A percentile compares a stretch with the other conserved stretches of the same genome.
Evolutionary conservation across 2,797 vertebrate genomes (phyloP).

Genomic region (Rallus crepitans): DNA sequence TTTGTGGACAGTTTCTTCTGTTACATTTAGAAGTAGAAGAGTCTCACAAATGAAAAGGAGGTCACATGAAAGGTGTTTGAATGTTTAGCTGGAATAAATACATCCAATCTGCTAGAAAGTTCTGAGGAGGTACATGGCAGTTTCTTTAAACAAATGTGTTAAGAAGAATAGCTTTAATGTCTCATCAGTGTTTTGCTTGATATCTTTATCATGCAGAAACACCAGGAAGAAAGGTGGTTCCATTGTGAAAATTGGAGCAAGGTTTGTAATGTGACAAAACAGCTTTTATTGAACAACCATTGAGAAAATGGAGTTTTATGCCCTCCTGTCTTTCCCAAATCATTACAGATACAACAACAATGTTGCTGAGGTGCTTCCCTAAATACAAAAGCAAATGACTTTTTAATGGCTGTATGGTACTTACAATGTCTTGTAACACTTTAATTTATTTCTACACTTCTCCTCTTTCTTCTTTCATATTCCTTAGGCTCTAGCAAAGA

Average conservation of each 20-base stretch:
- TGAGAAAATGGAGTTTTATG: background rate
- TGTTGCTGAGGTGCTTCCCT: background rate
- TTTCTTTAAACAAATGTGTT: background rate
- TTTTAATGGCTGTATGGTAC: background rate
- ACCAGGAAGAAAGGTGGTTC: background rate
- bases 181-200: background rate
- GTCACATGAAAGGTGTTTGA: background rate
- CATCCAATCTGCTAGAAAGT: background rate
- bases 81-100: background rate
- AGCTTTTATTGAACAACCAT: background rate
- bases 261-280: background rate
- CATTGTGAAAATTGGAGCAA: background rate
- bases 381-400: background rate
- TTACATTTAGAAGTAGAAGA: background rate
- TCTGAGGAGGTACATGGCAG: background rate
- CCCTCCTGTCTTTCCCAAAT: background rate
- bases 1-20: background rate
- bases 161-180: background rate
- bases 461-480: background rate
- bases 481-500: constrained; percentile 88
- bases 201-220: background rate
- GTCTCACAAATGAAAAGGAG: background rate
- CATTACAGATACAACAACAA: accelerated
- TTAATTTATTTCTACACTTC: background rate
- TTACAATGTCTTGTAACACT: background rate